A percentile compares a stretch with the other conserved stretches of the same genome.
Evolutionary conservation across 1,140 invertebrate species (phyloP).

Genomic region (Anastatus disparis): DNA sequence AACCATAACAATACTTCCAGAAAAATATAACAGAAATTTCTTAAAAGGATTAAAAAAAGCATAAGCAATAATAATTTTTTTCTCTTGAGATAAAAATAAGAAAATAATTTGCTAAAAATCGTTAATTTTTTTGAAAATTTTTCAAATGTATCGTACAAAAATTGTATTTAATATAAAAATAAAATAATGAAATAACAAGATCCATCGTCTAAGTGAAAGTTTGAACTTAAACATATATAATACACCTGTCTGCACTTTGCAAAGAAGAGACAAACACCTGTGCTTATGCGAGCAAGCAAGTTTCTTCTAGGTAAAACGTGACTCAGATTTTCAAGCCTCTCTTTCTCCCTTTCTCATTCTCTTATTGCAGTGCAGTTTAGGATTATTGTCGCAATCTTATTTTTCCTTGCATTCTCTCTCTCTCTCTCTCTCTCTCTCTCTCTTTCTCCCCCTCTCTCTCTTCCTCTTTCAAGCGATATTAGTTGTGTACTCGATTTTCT

Average conservation of each 20-base stretch:
- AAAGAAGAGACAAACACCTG: constrained; percentile 2
- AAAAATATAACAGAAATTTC: too few relatives aligned
- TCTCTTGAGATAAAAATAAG: too few relatives aligned
- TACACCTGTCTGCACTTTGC: background rate
- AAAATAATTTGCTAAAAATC: too few relatives aligned
- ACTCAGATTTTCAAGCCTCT: constrained; percentile 42
- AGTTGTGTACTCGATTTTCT: background rate
- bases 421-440: constrained; percentile 25
- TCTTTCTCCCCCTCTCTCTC: constrained; percentile 37
- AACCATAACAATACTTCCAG: too few relatives aligned
- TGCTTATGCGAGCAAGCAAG: background rate
- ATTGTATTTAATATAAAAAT: too few relatives aligned
- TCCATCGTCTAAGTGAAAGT: background rate
- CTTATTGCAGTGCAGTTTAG: constrained; percentile 6
- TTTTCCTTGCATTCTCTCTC: too few relatives aligned
- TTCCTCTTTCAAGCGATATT: constrained; percentile 31
- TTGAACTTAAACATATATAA: background rate
- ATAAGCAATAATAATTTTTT: too few relatives aligned
- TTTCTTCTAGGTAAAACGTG: constrained; percentile 19
- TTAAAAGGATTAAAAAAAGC: too few relatives aligned
- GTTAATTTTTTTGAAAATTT: too few relatives aligned
- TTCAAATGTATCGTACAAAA: too few relatives aligned
- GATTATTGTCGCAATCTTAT: constrained; percentile 14
- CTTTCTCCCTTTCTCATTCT: background rate
- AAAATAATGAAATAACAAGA: background rate